Conservation (phyloP, 2,797 vertebrate genomes). For the Cephalopachus bancanus region DNA sequence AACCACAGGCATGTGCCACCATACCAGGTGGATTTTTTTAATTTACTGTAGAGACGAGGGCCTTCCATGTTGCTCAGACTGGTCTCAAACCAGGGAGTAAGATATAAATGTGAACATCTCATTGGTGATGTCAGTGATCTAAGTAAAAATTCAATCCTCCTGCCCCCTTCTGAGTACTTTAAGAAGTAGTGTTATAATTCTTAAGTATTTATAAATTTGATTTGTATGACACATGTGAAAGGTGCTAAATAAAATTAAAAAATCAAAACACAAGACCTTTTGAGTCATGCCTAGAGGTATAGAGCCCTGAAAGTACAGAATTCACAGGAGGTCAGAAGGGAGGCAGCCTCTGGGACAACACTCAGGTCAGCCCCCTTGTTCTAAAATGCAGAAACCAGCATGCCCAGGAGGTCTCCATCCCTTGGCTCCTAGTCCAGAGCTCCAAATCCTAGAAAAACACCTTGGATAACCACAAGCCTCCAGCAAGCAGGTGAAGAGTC, state of each 20-base stretch:
- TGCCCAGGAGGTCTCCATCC: background rate
- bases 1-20: too few relatives aligned
- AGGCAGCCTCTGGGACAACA: too few relatives aligned
- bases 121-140: background rate
- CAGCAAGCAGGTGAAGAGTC: background rate
- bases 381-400: background rate
- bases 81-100: background rate
- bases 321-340: background rate
- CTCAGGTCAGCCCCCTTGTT: background rate
- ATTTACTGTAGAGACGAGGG: too few relatives aligned
- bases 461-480: background rate
- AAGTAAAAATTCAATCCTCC: background rate
- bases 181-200: constrained; percentile 1
- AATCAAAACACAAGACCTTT: background rate
- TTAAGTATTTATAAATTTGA: constrained; percentile 39
- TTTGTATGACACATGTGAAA: background rate
- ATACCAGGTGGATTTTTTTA: too few relatives aligned
- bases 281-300: background rate
- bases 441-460: background rate
- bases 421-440: rapidly evolving
- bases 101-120: background rate
- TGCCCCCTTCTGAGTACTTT: background rate
- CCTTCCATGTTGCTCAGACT: too few relatives aligned
- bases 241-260: constrained; percentile 51
- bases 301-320: background rate